A percentile compares a stretch with the other conserved stretches of the same genome.
phyloP scores from a whole-genome alignment of 1,140 invertebrate species.

The Drepana arcuata region DNA sequence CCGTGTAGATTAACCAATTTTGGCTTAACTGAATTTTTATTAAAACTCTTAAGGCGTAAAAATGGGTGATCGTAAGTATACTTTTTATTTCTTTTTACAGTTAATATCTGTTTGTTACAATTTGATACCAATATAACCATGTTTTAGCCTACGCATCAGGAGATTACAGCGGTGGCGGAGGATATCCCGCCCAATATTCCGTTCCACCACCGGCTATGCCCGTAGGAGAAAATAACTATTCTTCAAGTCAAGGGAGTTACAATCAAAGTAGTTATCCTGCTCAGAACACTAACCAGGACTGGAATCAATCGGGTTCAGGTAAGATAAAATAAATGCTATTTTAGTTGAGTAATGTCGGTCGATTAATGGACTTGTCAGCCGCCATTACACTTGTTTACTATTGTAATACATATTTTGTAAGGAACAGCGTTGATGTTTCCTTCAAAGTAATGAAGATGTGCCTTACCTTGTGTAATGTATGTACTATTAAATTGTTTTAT shows the following conservation, averaged over 20 bases:
- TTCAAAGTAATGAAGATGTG: too few species aligned
- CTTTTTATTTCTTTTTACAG: too few species aligned
- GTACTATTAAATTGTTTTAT: too few species aligned
- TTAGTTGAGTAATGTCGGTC: too few species aligned
- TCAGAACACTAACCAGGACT: slow-evolving; percentile 39
- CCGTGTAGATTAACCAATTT: too few species aligned
- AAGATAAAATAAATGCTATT: slow-evolving; percentile 14
- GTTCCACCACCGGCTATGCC: slow-evolving; percentile 47
- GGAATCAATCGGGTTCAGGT: slow-evolving; percentile 48
- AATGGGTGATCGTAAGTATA: slow-evolving; percentile 58
- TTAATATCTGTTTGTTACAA: not conserved
- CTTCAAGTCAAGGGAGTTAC: slow-evolving; percentile 34
- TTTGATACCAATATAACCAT: not conserved
- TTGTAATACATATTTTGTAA: too few species aligned
- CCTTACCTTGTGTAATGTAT: too few species aligned
- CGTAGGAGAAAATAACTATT: slow-evolving; percentile 43
- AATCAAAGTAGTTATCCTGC: slow-evolving; percentile 37
- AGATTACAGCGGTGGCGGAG: slow-evolving; percentile 48
- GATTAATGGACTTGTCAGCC: too few species aligned
- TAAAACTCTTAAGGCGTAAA: too few species aligned
- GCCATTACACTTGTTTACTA: too few species aligned
- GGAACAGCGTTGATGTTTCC: too few species aligned
- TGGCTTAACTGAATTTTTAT: too few species aligned
- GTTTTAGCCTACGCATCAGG: slow-evolving; percentile 41
- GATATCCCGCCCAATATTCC: slow-evolving; percentile 53